Evolutionary conservation across 2,797 vertebrate species (phyloP).

Genomic region (Melanitta fusca): DNA sequence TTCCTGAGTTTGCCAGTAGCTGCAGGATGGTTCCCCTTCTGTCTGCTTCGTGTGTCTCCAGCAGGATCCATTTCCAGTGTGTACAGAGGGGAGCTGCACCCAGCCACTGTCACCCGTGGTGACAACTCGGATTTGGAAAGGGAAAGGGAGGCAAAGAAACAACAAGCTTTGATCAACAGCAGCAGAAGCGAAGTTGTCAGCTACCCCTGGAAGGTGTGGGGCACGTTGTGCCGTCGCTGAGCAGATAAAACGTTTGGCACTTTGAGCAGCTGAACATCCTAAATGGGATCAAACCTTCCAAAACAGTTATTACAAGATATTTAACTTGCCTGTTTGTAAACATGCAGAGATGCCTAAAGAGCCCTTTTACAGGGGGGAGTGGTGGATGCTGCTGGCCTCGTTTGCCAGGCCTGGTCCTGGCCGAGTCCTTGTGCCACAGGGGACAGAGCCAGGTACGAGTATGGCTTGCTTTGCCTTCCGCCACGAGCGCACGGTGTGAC

Average conservation of each 20-base stretch:
- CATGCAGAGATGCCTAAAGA: not conserved
- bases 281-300: not conserved
- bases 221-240: not conserved
- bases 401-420: not conserved
- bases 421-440: not conserved
- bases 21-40: not conserved
- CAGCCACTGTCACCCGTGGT: not conserved
- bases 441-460: not conserved
- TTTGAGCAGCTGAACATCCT: not conserved
- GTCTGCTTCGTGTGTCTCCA: not conserved
- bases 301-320: not conserved
- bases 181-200: not conserved
- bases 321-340: not conserved
- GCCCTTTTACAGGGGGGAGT: not conserved
- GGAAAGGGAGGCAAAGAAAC: not conserved
- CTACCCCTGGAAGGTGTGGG: not conserved
- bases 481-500: not conserved
- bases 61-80: not conserved
- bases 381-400: not conserved
- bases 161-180: not conserved
- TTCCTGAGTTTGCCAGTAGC: not conserved
- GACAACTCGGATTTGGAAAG: not conserved
- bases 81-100: not conserved
- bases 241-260: not conserved
- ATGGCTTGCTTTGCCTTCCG: not conserved